Conservation (phyloP, 2,888 invertebrate genomes). For the Scaptomyza flava region DNA sequence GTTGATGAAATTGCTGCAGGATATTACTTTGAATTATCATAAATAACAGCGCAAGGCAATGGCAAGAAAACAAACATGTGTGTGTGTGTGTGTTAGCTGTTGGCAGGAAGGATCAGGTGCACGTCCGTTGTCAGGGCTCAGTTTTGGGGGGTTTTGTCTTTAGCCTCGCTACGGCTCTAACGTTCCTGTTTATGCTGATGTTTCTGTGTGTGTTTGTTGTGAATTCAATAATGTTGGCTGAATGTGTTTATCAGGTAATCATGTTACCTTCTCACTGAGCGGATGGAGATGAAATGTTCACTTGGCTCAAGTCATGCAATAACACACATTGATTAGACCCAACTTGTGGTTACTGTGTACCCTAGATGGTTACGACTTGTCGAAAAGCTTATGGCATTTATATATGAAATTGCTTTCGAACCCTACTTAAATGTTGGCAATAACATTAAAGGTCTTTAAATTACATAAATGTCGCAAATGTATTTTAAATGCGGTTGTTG, state of each 20-base stretch:
- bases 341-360: conserved; percentile 6
- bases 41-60: conserved; percentile 65
- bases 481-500: conserved; percentile 5
- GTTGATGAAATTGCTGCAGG: conserved; percentile 76
- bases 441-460: conserved; percentile 1
- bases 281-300: conserved; percentile 22
- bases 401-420: conserved; percentile 18
- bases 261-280: conserved; percentile 16
- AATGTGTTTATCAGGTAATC: conserved; percentile 60
- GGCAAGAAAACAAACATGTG: conserved; percentile 29
- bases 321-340: conserved; percentile 21
- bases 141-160: conserved; percentile 31
- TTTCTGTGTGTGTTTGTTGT: neutral
- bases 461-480: neutral
- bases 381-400: conserved; percentile 22
- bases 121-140: conserved; percentile 24
- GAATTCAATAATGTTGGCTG: conserved; percentile 55
- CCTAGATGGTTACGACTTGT: conserved; percentile 11
- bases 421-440: neutral
- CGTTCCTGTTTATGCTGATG: conserved; percentile 10
- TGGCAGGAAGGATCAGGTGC: conserved; percentile 61
- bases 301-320: conserved; percentile 13
- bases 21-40: conserved; percentile 78
- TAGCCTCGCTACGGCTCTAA: conserved; percentile 25
- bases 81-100: conserved; percentile 3